A percentile compares a stretch with the other conserved stretches of the same genome.
Evolutionary conservation across 2,113 vertebrate genomes (phyloP).

Genomic region (Pitta sordida): DNA sequence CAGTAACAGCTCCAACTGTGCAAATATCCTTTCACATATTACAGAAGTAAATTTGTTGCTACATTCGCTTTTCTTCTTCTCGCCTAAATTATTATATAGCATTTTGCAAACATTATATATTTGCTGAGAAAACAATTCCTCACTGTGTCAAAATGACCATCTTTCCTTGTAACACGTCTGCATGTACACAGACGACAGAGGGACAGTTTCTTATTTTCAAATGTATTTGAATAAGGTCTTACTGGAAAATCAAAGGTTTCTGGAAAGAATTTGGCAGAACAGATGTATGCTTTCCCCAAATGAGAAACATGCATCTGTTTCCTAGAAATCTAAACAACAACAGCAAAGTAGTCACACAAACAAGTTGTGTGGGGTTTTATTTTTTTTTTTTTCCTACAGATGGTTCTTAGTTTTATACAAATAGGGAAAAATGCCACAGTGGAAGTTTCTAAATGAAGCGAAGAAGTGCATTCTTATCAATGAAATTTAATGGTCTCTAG

Average conservation of each 20-base stretch:
- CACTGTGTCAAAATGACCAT: neutral
- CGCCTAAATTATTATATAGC: conserved; percentile 42
- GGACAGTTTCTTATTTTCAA: conserved; percentile 36
- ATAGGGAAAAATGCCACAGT: neutral
- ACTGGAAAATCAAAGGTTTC: conserved; percentile 63
- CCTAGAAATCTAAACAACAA: conserved; percentile 74
- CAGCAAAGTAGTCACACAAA: conserved; percentile 44
- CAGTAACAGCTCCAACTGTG: conserved; percentile 24
- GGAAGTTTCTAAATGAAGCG: conserved; percentile 31
- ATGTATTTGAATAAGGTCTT: conserved; percentile 36
- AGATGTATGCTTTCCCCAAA: conserved; percentile 68
- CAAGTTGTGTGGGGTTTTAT: neutral
- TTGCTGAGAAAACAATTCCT: conserved; percentile 52
- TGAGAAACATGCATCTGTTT: conserved; percentile 69
- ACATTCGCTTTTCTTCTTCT: conserved; percentile 6
- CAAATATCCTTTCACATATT: conserved; percentile 2
- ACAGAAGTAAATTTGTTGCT: neutral
- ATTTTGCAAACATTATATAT: conserved; percentile 30
- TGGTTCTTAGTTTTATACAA: conserved; percentile 62
- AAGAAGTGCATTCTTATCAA: conserved; percentile 25
- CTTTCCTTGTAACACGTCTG: neutral
- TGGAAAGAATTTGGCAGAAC: conserved; percentile 63
- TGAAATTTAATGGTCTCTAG: conserved; percentile 15
- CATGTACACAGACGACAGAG: neutral
- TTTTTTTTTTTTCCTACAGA: conserved; percentile 7